Percentiles rank a stretch among this genome's conserved stretches.
phyloP scores from a whole-genome alignment of 2,888 invertebrate genomes.

The Epirrhoe alternata region DNA sequence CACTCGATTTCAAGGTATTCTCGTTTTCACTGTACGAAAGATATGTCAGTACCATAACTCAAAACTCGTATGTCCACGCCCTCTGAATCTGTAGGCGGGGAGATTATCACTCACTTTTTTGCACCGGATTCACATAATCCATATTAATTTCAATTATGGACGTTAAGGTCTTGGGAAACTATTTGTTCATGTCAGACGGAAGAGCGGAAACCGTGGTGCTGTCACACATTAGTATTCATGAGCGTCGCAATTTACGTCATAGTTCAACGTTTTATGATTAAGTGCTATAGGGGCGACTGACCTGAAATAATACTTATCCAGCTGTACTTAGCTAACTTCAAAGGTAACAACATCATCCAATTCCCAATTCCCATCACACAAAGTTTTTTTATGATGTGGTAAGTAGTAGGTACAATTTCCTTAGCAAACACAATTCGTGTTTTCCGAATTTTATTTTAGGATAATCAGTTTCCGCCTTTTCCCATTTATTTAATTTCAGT shows the following conservation, averaged over 20 bases:
- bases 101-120: conserved; percentile 25
- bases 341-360: neutral
- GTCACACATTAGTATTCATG: conserved; percentile 44
- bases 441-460: neutral
- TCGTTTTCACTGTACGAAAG: conserved; percentile 10
- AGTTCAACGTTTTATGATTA: conserved; percentile 42
- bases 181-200: conserved; percentile 38
- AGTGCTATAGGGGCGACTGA: conserved; percentile 30
- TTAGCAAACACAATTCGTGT: neutral
- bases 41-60: conserved; percentile 18
- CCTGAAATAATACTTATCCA: conserved; percentile 18
- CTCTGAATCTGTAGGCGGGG: conserved; percentile 18
- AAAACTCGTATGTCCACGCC: conserved; percentile 18
- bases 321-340: neutral
- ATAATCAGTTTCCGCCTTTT: neutral
- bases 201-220: conserved; percentile 34
- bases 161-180: conserved; percentile 39
- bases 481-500: neutral
- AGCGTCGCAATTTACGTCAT: conserved; percentile 40
- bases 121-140: conserved; percentile 33
- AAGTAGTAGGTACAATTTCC: neutral
- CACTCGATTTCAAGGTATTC: too few relatives aligned
- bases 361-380: neutral
- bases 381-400: neutral
- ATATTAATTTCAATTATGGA: conserved; percentile 42